Conservation (phyloP, 2,113 vertebrate species). For the mouse (Mus musculus) region GRCm39 chr1:157964001-157964500, state of each 20-base stretch:
- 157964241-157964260: neutral
- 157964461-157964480: neutral
- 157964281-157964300: neutral
- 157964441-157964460: neutral
- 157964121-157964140: neutral
- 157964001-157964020: neutral
- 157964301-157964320: neutral
- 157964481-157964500: neutral
- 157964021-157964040: neutral
- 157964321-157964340: too few species aligned
- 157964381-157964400: neutral
- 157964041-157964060: neutral
- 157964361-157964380: neutral
- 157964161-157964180: neutral
- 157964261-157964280: neutral
- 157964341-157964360: neutral
- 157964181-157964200: neutral
- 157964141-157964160: neutral
- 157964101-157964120: fast-evolving
- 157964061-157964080: neutral
- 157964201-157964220: neutral
- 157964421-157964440: neutral
- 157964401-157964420: neutral
- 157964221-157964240: neutral
- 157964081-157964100: neutral